Evolutionary conservation across 2,113 vertebrate species (phyloP).

Genomic region (Dicerorhinus sumatrensis): DNA sequence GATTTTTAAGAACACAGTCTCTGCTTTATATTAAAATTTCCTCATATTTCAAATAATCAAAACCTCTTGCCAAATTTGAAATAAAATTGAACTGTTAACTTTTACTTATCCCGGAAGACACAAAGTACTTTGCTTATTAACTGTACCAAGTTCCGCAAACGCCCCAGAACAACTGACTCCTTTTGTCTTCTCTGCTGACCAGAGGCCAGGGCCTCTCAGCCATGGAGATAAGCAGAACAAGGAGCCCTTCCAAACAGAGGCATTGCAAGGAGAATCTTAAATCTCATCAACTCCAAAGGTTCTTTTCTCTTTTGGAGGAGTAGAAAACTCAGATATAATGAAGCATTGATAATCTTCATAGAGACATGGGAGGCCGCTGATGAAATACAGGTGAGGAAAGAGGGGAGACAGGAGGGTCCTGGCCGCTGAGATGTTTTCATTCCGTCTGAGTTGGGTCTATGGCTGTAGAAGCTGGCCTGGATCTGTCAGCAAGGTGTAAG

Average conservation of each 20-base stretch:
- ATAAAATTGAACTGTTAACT: not conserved
- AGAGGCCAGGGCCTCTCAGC: not conserved
- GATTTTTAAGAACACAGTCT: not conserved
- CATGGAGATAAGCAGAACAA: rapidly evolving
- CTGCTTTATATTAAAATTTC: not conserved
- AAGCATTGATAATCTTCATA: not conserved
- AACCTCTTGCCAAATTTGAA: not conserved
- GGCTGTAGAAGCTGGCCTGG: not conserved
- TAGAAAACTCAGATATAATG: not conserved
- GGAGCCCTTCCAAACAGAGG: not conserved
- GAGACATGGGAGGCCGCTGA: not conserved
- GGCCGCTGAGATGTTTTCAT: not conserved
- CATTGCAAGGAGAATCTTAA: not conserved
- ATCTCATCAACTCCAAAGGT: not conserved
- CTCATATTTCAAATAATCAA: not conserved
- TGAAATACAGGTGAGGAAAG: rapidly evolving
- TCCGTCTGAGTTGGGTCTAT: too few relatives aligned
- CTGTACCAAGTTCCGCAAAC: not conserved
- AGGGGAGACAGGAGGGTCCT: rapidly evolving
- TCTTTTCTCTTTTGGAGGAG: not conserved
- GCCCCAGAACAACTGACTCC: not conserved
- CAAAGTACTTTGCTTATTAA: not conserved
- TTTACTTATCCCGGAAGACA: not conserved
- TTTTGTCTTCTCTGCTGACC: too few relatives aligned
- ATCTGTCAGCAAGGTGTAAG: not conserved